Conservation (phyloP, 1,140 invertebrate species). For the Propsilocerus akamusi region DNA sequence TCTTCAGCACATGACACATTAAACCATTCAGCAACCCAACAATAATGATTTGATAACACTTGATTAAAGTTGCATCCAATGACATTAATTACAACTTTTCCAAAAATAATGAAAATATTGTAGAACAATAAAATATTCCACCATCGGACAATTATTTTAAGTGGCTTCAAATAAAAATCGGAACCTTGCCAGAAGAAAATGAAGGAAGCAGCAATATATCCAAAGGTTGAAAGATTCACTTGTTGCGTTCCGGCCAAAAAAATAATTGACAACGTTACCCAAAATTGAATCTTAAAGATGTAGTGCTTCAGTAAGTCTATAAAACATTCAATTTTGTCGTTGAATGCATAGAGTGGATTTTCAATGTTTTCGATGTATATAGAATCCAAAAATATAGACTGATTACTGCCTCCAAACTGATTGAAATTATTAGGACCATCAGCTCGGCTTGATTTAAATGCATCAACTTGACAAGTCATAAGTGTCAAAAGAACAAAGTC, state of each 20-base stretch:
- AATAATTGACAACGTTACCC: conserved; percentile 79
- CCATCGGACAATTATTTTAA: conserved; percentile 56
- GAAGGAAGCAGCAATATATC: conserved; percentile 82
- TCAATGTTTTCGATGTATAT: no score
- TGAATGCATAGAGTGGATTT: no score
- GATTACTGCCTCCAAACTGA: no score
- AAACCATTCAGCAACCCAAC: not conserved
- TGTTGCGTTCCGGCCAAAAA: conserved; percentile 79
- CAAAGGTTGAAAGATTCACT: conserved; percentile 80
- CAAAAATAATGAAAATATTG: conserved; percentile 29
- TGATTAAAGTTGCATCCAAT: not conserved
- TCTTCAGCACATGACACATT: not conserved
- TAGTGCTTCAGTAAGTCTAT: conserved; percentile 65
- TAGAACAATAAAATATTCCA: conserved; percentile 81
- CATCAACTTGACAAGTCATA: no score
- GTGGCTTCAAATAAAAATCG: conserved; percentile 70
- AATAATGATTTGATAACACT: not conserved
- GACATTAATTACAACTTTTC: not conserved
- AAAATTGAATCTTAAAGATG: conserved; percentile 66
- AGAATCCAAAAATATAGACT: no score
- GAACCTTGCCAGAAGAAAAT: conserved; percentile 90
- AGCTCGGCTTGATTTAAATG: no score
- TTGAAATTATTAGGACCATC: no score
- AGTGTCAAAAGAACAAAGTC: no score
- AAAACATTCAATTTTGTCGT: conserved; percentile 39